Evolutionary conservation across 2,888 invertebrate genomes (phyloP).

Genomic region (Congeria kusceri): DNA sequence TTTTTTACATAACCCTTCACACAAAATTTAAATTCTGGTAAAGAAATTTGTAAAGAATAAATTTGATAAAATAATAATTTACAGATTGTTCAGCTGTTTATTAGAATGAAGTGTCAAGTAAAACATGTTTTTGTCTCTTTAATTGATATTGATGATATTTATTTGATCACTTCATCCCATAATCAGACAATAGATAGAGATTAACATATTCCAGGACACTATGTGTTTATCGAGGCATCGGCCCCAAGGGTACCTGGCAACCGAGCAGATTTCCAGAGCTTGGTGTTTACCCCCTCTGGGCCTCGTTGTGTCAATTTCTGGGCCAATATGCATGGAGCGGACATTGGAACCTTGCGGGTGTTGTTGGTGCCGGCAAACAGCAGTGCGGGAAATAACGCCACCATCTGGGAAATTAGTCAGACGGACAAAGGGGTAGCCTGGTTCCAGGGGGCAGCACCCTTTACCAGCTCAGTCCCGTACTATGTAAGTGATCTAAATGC

Average conservation of each 20-base stretch:
- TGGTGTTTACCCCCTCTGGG: constrained; percentile 63
- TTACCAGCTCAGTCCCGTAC: constrained; percentile 68
- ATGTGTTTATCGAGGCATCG: constrained; percentile 88
- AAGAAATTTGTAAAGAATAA: too few relatives aligned
- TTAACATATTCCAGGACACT: constrained; percentile 81
- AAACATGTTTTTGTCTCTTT: too few relatives aligned
- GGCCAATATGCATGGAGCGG: constrained; percentile 79
- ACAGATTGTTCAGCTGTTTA: too few relatives aligned
- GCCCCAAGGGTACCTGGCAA: constrained; percentile 87
- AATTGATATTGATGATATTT: background rate
- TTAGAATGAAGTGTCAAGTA: too few relatives aligned
- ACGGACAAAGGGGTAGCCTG: constrained; percentile 70
- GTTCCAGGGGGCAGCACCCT: constrained; percentile 69
- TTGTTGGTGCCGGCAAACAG: constrained; percentile 58
- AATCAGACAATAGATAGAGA: too few relatives aligned
- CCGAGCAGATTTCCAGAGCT: constrained; percentile 67
- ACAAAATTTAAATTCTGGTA: too few relatives aligned
- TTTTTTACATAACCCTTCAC: too few relatives aligned
- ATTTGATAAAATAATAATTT: too few relatives aligned
- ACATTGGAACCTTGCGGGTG: constrained; percentile 72
- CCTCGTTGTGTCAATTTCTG: constrained; percentile 79
- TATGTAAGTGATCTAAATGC: constrained; percentile 64
- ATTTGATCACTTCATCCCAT: too few relatives aligned
- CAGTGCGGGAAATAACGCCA: constrained; percentile 56
- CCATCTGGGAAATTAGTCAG: constrained; percentile 70